Percentiles rank a stretch among this genome's conserved stretches.
phyloP scores from a whole-genome alignment of 1,140 invertebrate species.

The Drosophila mojavensis region DNA sequence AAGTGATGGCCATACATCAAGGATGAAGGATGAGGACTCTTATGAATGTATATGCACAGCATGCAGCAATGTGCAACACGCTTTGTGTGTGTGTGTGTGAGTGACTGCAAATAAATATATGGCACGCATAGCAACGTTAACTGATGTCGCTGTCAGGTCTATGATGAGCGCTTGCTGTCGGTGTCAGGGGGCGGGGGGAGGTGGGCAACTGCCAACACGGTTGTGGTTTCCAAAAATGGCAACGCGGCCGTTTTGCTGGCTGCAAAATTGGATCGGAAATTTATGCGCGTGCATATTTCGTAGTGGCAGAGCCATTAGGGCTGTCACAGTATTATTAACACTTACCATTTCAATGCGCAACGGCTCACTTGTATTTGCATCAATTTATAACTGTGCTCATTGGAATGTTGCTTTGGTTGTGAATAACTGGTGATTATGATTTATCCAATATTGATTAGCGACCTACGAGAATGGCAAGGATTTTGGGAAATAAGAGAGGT shows the following conservation, averaged over 20 bases:
- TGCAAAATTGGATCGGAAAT: conserved; percentile 65
- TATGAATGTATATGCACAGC: conserved; percentile 19
- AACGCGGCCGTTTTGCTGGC: conserved; percentile 39
- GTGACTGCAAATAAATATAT: conserved; percentile 50
- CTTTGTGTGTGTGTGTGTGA: conserved; percentile 18
- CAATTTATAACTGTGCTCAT: not conserved
- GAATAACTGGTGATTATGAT: too few species aligned
- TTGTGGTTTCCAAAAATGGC: conserved; percentile 67
- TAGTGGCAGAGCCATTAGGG: conserved; percentile 36
- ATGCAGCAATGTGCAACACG: conserved; percentile 33
- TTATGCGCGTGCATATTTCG: conserved; percentile 70
- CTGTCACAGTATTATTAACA: conserved; percentile 28
- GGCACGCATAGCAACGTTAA: conserved; percentile 62
- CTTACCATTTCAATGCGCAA: not conserved
- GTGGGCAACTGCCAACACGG: conserved; percentile 11
- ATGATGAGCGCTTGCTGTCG: conserved; percentile 10
- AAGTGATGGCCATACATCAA: conserved; percentile 73
- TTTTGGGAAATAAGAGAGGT: too few species aligned
- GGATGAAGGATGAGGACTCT: conserved; percentile 67
- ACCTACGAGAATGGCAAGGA: too few species aligned
- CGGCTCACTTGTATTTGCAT: not conserved
- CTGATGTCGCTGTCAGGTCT: conserved; percentile 61
- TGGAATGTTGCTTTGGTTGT: not conserved
- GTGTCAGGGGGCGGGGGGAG: not conserved
- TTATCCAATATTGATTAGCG: too few species aligned